These are phyloP conservation scores for Andrena haemorrhoa DNA, from an alignment of 2,888 invertebrate genomes.

Conservation along the genomic window DNA sequence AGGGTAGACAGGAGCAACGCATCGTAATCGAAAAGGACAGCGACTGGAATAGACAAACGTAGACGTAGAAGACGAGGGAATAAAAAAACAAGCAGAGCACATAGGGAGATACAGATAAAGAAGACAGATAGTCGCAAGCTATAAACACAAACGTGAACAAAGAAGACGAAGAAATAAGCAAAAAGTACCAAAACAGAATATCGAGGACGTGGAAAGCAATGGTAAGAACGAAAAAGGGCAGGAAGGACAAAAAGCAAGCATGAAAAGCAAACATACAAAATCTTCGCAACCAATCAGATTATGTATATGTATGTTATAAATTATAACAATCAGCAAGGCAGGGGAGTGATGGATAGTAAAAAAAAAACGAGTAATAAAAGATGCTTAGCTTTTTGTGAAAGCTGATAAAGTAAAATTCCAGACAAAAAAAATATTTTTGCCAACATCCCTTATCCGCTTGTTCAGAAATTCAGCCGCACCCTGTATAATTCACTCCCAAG, in stretches of 20 bases:
- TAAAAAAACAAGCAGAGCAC: not conserved
- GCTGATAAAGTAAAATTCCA: no score
- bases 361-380: not conserved
- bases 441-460: no score
- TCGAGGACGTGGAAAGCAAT: not conserved
- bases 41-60: not conserved
- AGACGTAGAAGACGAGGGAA: not conserved
- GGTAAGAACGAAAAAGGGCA: not conserved
- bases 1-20: not conserved
- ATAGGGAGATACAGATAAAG: not conserved
- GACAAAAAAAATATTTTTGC: no score
- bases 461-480: no score
- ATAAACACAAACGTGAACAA: constrained; percentile 1
- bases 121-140: not conserved
- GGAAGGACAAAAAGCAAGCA: not conserved
- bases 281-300: not conserved
- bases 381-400: not conserved
- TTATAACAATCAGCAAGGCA: not conserved
- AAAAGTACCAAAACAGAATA: not conserved
- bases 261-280: not conserved
- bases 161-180: not conserved
- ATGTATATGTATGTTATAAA: not conserved
- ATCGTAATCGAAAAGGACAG: no score
- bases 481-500: no score
- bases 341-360: not conserved